These are phyloP conservation scores for Cephus rjabovi DNA, from an alignment of 2,888 invertebrate genomes.

Conservation along the genomic window DNA sequence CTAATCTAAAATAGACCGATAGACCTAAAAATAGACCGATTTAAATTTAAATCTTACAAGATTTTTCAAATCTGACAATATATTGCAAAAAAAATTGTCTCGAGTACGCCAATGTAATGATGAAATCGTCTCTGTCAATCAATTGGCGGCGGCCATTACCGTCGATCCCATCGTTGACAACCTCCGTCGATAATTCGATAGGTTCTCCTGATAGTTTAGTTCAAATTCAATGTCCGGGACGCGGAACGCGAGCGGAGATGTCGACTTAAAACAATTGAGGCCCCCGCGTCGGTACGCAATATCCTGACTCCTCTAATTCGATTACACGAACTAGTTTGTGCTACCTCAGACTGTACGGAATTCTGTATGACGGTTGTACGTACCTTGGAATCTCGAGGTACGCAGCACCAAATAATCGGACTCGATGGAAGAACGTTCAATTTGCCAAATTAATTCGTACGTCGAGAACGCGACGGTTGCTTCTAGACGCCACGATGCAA, in stretches of 20 bases:
- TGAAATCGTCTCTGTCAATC: neutral
- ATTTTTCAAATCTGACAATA: no score
- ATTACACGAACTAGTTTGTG: slow-evolving; percentile 60
- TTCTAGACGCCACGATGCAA: neutral
- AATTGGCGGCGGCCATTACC: neutral
- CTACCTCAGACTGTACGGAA: slow-evolving; percentile 28
- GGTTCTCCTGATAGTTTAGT: slow-evolving; percentile 60
- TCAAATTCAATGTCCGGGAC: slow-evolving; percentile 65
- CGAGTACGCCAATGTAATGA: no score
- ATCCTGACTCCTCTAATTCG: slow-evolving; percentile 65
- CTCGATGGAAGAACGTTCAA: slow-evolving; percentile 64
- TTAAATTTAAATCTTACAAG: no score
- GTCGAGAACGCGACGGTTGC: neutral
- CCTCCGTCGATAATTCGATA: slow-evolving; percentile 55
- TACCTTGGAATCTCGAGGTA: slow-evolving; percentile 3
- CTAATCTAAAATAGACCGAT: no score
- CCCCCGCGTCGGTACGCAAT: slow-evolving; percentile 61
- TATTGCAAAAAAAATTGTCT: no score
- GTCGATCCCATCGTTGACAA: neutral
- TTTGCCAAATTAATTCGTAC: slow-evolving; percentile 62
- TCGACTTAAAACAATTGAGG: slow-evolving; percentile 66
- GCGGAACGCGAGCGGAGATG: slow-evolving; percentile 51
- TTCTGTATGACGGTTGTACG: slow-evolving; percentile 4
- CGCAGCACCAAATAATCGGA: slow-evolving; percentile 57
- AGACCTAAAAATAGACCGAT: no score